Evolutionary conservation across 2,888 invertebrate species (phyloP).

Genomic region (Pachydiplax longipennis): DNA sequence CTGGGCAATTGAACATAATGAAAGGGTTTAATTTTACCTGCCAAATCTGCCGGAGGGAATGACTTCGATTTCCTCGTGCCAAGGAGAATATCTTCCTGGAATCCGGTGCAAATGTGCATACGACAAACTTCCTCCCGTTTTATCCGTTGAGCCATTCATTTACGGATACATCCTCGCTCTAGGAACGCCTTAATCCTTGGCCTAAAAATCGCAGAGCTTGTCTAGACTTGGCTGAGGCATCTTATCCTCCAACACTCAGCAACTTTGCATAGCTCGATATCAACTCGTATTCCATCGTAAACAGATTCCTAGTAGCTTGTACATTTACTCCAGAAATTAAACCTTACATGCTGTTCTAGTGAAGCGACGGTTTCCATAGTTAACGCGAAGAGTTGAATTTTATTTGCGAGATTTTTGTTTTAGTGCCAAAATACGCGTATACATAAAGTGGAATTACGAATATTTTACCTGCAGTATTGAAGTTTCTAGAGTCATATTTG

Average conservation of each 20-base stretch:
- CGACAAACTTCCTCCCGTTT: neutral
- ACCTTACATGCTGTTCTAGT: too few species aligned
- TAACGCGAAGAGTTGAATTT: too few species aligned
- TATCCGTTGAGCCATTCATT: neutral
- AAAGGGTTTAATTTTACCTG: neutral
- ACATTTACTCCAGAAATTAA: too few species aligned
- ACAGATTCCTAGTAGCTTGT: too few species aligned
- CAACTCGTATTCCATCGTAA: too few species aligned
- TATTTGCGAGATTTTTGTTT: too few species aligned
- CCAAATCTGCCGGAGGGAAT: too few species aligned
- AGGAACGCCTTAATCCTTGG: neutral
- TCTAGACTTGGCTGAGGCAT: neutral
- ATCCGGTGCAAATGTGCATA: neutral
- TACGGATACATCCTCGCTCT: neutral
- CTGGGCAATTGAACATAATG: neutral
- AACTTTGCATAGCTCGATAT: neutral
- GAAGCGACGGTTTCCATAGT: too few species aligned
- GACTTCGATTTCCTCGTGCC: neutral
- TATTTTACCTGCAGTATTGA: too few species aligned
- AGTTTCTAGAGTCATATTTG: too few species aligned
- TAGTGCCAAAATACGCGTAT: too few species aligned
- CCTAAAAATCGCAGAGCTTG: neutral
- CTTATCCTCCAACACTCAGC: neutral
- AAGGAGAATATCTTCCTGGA: neutral
- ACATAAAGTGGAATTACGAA: too few species aligned